Base-by-base conservation (phyloP, 2,113 vertebrate genomes). In the Glaucomys volans region DNA sequence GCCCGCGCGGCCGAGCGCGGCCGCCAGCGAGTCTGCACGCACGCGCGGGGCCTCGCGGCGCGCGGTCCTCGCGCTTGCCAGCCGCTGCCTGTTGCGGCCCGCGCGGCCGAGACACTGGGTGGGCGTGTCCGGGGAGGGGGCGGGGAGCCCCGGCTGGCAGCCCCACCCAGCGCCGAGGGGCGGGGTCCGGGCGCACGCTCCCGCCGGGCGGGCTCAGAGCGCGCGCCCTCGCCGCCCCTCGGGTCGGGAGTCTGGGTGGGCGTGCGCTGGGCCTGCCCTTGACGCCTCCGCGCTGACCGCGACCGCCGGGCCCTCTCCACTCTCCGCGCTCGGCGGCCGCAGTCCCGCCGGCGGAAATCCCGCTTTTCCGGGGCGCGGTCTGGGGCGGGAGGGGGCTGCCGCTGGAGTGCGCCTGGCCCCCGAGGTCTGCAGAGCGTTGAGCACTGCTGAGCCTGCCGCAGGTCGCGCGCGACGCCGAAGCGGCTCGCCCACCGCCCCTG, bases 281-380 rank as follows among this genome's bases (percentile, higher is more conserved):
- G 28, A 5, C 5, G 22, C 64, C 0, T 17, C 40, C 0, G 28
- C 9, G 2, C 5, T 7, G 8, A 13, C 24, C 2, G 35, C 18
- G 0, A 9, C 16, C 9, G 0, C 6, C 1, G 8, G 22, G 11
- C 64, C n/a, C 13, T 13, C 47, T 44, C 14, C 30, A 1, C 24
- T 10, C 11, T 32, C 13, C 18, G 6, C 62, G 28, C 54, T 35
- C 5, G 1, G 42, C 37, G 2, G n/a, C 50, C 3, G 22, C 64
- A 64, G n/a, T 77, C 35, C 0, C 28, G 93, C 90, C 69, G 20
- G 77, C 95, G 97, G 96, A 97, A 97, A 94, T 79, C 66, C 75
- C 16, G 83, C 96, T 93, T 97, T 97, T 97, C 97, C 95, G 97
- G 97, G 97, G 96, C 89, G 95, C 97, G 94, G 97, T 47, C 94